Evolutionary conservation across 1,140 invertebrate genomes (phyloP).

Genomic region (Aphelenchoides fujianensis): DNA sequence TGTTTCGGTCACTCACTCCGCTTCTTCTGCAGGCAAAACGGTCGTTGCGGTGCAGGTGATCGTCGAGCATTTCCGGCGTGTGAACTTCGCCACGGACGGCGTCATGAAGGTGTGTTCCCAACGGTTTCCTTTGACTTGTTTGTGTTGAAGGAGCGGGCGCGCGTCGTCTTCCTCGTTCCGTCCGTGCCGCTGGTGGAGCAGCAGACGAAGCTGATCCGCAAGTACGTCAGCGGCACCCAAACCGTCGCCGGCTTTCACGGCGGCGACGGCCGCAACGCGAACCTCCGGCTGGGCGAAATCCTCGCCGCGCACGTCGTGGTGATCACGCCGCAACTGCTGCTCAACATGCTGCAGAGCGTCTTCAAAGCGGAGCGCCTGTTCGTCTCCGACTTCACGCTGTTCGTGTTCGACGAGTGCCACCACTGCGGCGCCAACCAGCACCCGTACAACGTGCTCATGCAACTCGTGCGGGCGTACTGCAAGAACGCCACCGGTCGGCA

Average conservation of each 20-base stretch:
- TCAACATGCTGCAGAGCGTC: slow-evolving; percentile 50
- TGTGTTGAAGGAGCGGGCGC: slow-evolving; percentile 12
- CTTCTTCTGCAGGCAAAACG: slow-evolving; percentile 57
- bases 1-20: no score
- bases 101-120: no score
- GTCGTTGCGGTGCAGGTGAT: slow-evolving; percentile 54
- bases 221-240: slow-evolving; percentile 25
- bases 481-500: not conserved
- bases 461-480: not conserved
- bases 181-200: slow-evolving; percentile 55
- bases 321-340: slow-evolving; percentile 48
- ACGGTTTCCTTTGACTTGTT: slow-evolving; percentile 11
- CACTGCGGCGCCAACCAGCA: slow-evolving; percentile 42
- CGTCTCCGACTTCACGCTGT: slow-evolving; percentile 44
- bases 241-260: slow-evolving; percentile 43
- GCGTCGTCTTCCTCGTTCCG: slow-evolving; percentile 48
- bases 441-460: slow-evolving; percentile 40
- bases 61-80: slow-evolving; percentile 36
- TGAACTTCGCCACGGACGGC: not conserved
- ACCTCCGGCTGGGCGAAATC: not conserved
- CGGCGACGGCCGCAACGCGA: slow-evolving; percentile 17
- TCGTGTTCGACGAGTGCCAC: slow-evolving; percentile 55
- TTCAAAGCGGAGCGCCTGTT: slow-evolving; percentile 32
- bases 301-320: slow-evolving; percentile 37
- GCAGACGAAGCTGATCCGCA: slow-evolving; percentile 31